Base-by-base conservation (phyloP, 2,888 invertebrate species). In the Conus canariensis region DNA sequence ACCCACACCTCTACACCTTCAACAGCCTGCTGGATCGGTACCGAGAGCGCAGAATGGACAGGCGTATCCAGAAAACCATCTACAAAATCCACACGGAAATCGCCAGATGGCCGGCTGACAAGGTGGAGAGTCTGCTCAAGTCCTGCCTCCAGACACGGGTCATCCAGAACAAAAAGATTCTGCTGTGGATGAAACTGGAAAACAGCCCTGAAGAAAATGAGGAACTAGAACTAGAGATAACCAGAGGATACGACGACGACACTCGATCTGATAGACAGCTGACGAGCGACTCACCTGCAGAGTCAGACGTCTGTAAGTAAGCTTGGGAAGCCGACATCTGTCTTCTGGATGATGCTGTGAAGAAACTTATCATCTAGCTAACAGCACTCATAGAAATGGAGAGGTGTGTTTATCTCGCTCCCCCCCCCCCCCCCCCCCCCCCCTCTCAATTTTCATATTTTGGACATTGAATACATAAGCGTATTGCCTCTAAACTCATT, bases 1-100 rank as follows among this genome's bases (percentile, higher is more conserved):
- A 97, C 92, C 97, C 97, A 6, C 88, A 90, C 80, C 85, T 91
- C 59, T 90, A 91, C 88, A 90, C 88, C 56, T 85, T 90, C 56
- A 91, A 90, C 91, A 90, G 85, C 30, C 70, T 91, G n/a, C 74
- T 90, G 19, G 87, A 70, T n/a, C 16, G n/a, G 22, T 60, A 74
- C 56, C 25, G 70, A 45, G 70, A 87, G 70, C 30, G 12, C 30
- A 19, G 56, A 19, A 56, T 74, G 74, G 56, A 87, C 14, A 70
- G 56, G 70, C 45, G 74, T 3, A 70, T 87, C 56, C 70, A 87
- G 87, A 67, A 74, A 70, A 74, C 87, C 22, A 87, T 87, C 56
- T 9, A 5, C 30, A 67, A 30, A 45, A 67, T 87, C 87, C 60
- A 87, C 67, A n/a, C 87, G 16, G 87, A 87, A 22, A 87, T 87